phyloP scores from a whole-genome alignment of 2,888 invertebrate genomes.

The Amblyjoppa fuscipennis region DNA sequence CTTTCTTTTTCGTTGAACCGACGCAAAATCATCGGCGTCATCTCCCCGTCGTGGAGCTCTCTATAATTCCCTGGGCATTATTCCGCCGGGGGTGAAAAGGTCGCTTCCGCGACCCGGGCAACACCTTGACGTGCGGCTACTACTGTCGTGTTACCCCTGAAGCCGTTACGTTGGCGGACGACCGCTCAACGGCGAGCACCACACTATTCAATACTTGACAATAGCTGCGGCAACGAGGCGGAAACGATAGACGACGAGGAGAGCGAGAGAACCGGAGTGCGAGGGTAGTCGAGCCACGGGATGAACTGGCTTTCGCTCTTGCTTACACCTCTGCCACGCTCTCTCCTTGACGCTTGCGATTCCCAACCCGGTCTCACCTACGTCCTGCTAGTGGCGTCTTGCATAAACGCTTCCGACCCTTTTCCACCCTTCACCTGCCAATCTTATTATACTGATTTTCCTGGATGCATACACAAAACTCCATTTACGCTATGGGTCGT shows the following conservation, averaged over 20 bases:
- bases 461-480: not conserved
- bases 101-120: conserved; percentile 41
- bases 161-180: conserved; percentile 6
- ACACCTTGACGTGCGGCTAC: conserved; percentile 41
- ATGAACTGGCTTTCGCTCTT: conserved; percentile 22
- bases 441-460: conserved; percentile 6
- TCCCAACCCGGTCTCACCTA: conserved; percentile 22
- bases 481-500: not conserved
- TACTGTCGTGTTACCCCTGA: not conserved
- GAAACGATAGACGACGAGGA: conserved; percentile 54
- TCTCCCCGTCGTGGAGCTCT: not conserved
- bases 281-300: not conserved
- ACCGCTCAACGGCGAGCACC: conserved; percentile 10
- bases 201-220: conserved; percentile 64
- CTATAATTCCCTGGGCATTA: conserved; percentile 44
- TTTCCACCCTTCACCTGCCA: not conserved
- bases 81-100: conserved; percentile 43
- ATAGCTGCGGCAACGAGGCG: conserved; percentile 53
- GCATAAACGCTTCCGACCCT: conserved; percentile 20
- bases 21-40: conserved; percentile 17
- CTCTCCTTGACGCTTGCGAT: conserved; percentile 3
- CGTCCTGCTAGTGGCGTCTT: conserved; percentile 16
- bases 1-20: not conserved
- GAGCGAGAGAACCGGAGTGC: not conserved
- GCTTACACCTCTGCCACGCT: not conserved